phyloP scores from a whole-genome alignment of 2,888 invertebrate species.

The Sinodicranocentrus sp. region DNA sequence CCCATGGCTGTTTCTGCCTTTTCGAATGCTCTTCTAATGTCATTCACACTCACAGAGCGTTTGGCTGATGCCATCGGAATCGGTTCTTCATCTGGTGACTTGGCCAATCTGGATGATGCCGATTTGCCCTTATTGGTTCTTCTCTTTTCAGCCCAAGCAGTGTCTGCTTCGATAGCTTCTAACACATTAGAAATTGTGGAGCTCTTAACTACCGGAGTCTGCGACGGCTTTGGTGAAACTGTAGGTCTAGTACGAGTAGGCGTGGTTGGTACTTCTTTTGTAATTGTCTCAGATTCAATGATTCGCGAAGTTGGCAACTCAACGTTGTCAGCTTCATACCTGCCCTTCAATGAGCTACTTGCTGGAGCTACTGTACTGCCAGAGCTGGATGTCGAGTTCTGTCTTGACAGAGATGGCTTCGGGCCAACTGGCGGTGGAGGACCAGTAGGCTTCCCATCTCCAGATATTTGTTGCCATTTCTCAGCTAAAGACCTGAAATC shows the following conservation, averaged over 20 bases:
- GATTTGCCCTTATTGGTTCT: slow-evolving; percentile 31
- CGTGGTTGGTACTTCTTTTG: slow-evolving; percentile 22
- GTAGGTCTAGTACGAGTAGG: slow-evolving; percentile 20
- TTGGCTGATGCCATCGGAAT: slow-evolving; percentile 64
- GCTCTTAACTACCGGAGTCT: slow-evolving; percentile 43
- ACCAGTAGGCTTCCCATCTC: slow-evolving; percentile 70
- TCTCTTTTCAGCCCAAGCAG: slow-evolving; percentile 67
- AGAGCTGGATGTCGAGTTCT: slow-evolving; percentile 52
- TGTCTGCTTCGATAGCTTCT: slow-evolving; percentile 62
- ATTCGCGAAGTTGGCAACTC: slow-evolving; percentile 27
- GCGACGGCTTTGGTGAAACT: slow-evolving; percentile 57
- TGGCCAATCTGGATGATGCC: slow-evolving; percentile 30
- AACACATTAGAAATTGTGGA: slow-evolving; percentile 47
- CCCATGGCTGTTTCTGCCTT: slow-evolving; percentile 78
- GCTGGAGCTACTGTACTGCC: slow-evolving; percentile 29
- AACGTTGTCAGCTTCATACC: slow-evolving; percentile 15
- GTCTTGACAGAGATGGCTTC: slow-evolving; percentile 65
- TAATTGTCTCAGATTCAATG: not conserved
- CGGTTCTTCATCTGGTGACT: slow-evolving; percentile 46
- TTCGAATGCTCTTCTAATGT: slow-evolving; percentile 82
- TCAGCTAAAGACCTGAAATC: slow-evolving; percentile 78
- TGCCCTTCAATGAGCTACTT: slow-evolving; percentile 14
- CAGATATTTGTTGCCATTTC: slow-evolving; percentile 78
- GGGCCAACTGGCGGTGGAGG: slow-evolving; percentile 57
- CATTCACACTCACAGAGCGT: slow-evolving; percentile 81